These are phyloP conservation scores for Mycteria americana DNA, from an alignment of 2,797 vertebrate species.

Conservation along the genomic window DNA sequence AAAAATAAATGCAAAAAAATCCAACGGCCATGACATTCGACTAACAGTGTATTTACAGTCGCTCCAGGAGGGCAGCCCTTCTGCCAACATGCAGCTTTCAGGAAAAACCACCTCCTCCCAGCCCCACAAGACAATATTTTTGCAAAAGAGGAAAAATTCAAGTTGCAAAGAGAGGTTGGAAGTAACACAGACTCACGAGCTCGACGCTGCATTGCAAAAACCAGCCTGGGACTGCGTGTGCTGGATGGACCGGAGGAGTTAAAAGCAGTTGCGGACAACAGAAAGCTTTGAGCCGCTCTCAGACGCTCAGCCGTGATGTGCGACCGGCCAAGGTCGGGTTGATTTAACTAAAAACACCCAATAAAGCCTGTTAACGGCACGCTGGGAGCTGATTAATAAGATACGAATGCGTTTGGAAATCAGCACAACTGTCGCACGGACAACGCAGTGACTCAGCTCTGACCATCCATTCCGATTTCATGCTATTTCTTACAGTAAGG, in stretches of 20 bases:
- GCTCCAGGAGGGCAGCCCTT: background rate
- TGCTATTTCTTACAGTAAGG: background rate
- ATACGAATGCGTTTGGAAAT: background rate
- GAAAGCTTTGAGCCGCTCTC: background rate
- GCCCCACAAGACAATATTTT: background rate
- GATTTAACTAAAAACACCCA: background rate
- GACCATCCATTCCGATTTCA: accelerated
- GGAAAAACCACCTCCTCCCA: background rate
- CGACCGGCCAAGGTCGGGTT: accelerated
- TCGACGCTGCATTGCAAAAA: background rate
- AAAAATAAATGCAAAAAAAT: background rate
- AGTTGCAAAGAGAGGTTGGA: background rate
- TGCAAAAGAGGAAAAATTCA: background rate
- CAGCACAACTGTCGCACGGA: background rate
- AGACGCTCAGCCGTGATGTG: background rate
- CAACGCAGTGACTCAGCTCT: background rate
- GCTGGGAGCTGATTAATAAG: background rate
- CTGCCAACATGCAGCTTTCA: background rate
- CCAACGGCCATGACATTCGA: background rate
- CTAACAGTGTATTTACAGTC: background rate
- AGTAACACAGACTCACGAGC: background rate
- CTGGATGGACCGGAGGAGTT: background rate
- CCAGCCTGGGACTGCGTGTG: background rate
- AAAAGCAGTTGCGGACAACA: background rate
- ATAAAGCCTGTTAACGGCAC: background rate